Percentiles rank a stretch among this genome's conserved stretches.
Evolutionary conservation across 2,797 vertebrate genomes (phyloP).

Genomic region (Picus viridis): DNA sequence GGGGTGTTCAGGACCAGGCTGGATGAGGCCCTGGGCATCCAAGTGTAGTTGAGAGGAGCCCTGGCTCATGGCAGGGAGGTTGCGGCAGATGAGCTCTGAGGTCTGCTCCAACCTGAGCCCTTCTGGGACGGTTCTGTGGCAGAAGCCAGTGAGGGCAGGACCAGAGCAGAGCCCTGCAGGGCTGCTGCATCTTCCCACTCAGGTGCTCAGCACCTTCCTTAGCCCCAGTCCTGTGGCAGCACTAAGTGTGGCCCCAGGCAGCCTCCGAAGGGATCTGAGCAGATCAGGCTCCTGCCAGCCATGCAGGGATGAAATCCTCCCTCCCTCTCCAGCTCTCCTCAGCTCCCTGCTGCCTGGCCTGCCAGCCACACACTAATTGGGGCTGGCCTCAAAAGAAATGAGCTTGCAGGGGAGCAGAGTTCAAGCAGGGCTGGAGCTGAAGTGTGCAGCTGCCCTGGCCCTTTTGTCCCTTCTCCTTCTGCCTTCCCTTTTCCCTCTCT

Average conservation of each 20-base stretch:
- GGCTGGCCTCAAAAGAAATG: slow-evolving; percentile 1
- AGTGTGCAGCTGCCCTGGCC: background rate
- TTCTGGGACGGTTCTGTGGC: too few species aligned
- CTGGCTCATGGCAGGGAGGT: too few species aligned
- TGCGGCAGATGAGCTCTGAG: too few species aligned
- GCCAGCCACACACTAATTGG: background rate
- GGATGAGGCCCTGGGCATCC: too few species aligned
- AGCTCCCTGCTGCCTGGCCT: background rate
- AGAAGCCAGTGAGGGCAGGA: background rate
- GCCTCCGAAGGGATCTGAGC: background rate
- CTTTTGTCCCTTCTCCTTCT: background rate
- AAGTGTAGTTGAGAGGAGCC: too few species aligned
- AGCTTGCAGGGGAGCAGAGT: background rate
- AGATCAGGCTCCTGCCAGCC: background rate
- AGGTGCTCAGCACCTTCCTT: background rate
- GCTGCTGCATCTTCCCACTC: background rate
- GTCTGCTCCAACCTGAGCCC: too few species aligned
- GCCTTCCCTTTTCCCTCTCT: background rate
- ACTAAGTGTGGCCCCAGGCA: background rate
- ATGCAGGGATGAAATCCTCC: background rate
- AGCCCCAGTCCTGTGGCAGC: background rate
- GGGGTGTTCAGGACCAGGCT: too few species aligned
- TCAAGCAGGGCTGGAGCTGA: slow-evolving; percentile 25
- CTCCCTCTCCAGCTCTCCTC: background rate
- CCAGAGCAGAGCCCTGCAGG: background rate